phyloP scores from a whole-genome alignment of 2,797 vertebrate species.

The Pseudochirops cupreus region DNA sequence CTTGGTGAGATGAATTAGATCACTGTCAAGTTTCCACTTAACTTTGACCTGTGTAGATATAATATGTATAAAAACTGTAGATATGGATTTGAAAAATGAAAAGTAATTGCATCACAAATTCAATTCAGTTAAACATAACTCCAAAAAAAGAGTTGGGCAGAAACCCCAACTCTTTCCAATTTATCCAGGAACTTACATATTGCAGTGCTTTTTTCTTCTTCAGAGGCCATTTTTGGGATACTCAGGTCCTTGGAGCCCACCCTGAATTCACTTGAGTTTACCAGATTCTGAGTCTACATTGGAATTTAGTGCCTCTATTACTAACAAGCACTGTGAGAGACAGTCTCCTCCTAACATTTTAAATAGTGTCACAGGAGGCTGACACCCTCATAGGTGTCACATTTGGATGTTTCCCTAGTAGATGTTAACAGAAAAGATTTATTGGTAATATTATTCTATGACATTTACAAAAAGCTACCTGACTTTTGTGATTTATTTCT shows the following conservation, averaged over 20 bases:
- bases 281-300: not conserved
- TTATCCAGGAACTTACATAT: not conserved
- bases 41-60: not conserved
- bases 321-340: not conserved
- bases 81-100: not conserved
- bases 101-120: accelerated
- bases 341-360: not conserved
- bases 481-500: constrained; percentile 51
- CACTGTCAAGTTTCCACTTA: not conserved
- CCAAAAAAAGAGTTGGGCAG: not conserved
- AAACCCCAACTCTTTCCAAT: not conserved
- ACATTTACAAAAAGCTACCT: not conserved
- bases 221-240: not conserved
- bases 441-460: not conserved
- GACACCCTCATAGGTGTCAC: not conserved
- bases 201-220: not conserved
- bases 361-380: not conserved
- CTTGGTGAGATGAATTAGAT: not conserved
- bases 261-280: not conserved
- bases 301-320: not conserved
- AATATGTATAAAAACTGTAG: not conserved
- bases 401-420: constrained; percentile 10
- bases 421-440: not conserved
- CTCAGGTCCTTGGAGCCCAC: not conserved
- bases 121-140: not conserved